A percentile compares a stretch with the other conserved stretches of the same genome.
Conservation (phyloP, 2,888 invertebrate genomes). For the Amiota communis region DNA sequence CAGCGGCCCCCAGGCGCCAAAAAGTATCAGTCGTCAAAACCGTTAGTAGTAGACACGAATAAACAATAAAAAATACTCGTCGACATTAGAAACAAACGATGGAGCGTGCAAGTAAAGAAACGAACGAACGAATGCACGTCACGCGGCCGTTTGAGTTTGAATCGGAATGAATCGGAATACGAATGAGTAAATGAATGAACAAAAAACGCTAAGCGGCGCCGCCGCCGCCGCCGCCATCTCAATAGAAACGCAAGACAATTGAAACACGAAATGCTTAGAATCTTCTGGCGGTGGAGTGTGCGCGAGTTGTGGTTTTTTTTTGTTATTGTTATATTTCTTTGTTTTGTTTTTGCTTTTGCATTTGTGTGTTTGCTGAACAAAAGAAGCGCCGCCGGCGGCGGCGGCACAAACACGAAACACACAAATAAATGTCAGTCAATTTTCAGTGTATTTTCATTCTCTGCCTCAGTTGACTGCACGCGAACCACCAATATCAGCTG, state of each 20-base stretch:
- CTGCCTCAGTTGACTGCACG: conserved; percentile 18
- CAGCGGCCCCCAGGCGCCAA: conserved; percentile 22
- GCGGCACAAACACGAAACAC: conserved; percentile 14
- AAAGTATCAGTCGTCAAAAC: conserved; percentile 24
- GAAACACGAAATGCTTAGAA: conserved; percentile 13
- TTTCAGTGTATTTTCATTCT: conserved; percentile 11
- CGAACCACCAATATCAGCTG: background rate
- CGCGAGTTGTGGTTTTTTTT: conserved; percentile 8
- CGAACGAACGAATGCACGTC: conserved; percentile 48
- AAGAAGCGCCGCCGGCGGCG: conserved; percentile 31
- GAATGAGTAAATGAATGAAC: conserved; percentile 56
- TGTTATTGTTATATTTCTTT: background rate
- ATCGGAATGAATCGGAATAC: conserved; percentile 30
- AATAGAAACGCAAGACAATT: conserved; percentile 53
- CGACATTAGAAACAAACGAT: conserved; percentile 60
- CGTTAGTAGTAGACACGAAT: conserved; percentile 25
- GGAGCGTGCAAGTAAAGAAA: conserved; percentile 53
- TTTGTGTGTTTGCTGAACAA: conserved; percentile 2
- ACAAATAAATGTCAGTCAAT: no score
- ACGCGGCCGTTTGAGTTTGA: conserved; percentile 25
- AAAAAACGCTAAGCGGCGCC: conserved; percentile 46
- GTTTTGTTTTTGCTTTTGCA: background rate
- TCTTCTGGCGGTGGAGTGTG: conserved; percentile 2
- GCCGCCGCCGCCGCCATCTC: conserved; percentile 42
- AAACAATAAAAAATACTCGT: conserved; percentile 26